Base-by-base conservation (phyloP, 2,113 vertebrate species). In the Pseudorhombus dupliciocellatus region DNA sequence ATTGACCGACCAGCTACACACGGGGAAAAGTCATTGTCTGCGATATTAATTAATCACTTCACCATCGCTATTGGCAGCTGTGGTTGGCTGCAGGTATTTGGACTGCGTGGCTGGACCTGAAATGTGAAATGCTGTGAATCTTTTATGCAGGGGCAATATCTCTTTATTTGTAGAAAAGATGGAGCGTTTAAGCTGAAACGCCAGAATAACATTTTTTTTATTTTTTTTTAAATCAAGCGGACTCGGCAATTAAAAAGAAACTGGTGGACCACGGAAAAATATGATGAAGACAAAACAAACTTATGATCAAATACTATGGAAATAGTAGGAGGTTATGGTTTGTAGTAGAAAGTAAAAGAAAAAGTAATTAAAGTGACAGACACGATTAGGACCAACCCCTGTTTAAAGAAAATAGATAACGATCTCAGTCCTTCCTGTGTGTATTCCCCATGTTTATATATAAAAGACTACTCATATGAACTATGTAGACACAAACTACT, bases 1-100 rank as follows among this genome's bases (percentile, higher is more conserved):
- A 53, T 71, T 62, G 25, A 73, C 66, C 71, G 72, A 57, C 37
- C 28, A 71, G 66, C 65, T 48, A 70, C 34, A 66, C 30, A 63
- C 34, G 22, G 24, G 59, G 46, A 59, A 52, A 82, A 61, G 12
- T 5, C 21, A 50, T n/a, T 40, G 57, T 60, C 61, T 58, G 22
- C 60, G 12, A 63, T 52, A 73, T 70, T 55, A 66, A 59, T 72
- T 52, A 58, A 26, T n/a, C n/a, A n/a, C 56, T 57, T 53, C 54
- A 46, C 51, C 65, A 67, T 73, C 25, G 48, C 18, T 59, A 20
- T 53, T 69, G 60, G 68, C 58, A 64, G 58, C 30, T 20, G 48
- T 16, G 26, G 26, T 16, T 37, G 25, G 34, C 28, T 50, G n/a
- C 21, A 24, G n/a, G 46, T 21, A 21, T 21, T 50, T 21, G 46